Evolutionary conservation across 2,888 invertebrate genomes (phyloP), one percentile per base, ranked within the genome.

Genomic region (Sminthurinus aureus): DNA sequence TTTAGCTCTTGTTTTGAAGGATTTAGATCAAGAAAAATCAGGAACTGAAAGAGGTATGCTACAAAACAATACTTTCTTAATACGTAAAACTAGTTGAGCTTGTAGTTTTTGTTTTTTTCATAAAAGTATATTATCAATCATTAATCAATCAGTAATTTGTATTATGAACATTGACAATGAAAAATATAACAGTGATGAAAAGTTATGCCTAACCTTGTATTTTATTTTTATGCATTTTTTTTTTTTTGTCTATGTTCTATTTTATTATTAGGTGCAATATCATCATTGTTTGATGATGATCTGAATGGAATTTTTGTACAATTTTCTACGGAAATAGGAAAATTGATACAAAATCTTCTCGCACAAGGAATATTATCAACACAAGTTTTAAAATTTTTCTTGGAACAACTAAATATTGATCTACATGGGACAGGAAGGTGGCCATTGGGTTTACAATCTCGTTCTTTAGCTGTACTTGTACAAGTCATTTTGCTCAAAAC

Each of bases 21-120:
- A 98, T 90, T 92, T 98, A 81, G 98, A 98, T 91, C 93, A 95
- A 80, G 98, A 98, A 91, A 95, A 96, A 0, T 94, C 96, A 9
- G 92, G 95, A 82, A 94, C 95, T 8, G 96, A 96, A 89, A 93
- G 93, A 88, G 94, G 92, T 92, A 88, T 89, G 89, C 87, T 76
- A 81, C 22, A n/a, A 69, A 51, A 18, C 38, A 66, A n/a, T 73
- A 50, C 64, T 75, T 83, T 11, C 66, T 75, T 58, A 83, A 22
- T 20, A 73, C 64, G 1, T 38, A 6, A 4, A 38, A 38, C 38
- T 38, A 6, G 58, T 58, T 15, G 4, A 6, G 58, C 18, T 58
- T 38, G 6, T 38, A 38, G 6, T 38, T 64, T 64, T 67, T 12
- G 4, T n/a, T n/a, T 67, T n/a, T 67, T 67, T 67, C 20, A 66